These are phyloP conservation scores for Drosophila equinoxialis DNA, from an alignment of 1,140 invertebrate genomes.

Conservation along the genomic window DNA sequence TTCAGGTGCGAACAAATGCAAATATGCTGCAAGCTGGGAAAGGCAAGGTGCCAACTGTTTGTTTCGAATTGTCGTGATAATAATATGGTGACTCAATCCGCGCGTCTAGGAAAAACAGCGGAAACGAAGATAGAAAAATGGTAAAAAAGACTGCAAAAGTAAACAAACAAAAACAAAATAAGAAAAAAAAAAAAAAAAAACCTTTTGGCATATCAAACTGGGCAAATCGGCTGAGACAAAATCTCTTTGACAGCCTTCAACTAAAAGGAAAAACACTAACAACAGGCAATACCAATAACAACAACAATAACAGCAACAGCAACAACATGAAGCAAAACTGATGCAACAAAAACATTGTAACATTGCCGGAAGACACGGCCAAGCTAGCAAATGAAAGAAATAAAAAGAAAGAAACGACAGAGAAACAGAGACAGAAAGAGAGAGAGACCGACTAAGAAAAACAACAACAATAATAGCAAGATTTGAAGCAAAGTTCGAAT, in stretches of 20 bases:
- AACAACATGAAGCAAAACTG: constrained; percentile 45
- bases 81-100: constrained; percentile 46
- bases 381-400: constrained; percentile 33
- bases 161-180: constrained; percentile 27
- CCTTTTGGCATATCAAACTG: constrained; percentile 59
- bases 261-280: constrained; percentile 45
- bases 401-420: constrained; percentile 11
- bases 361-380: constrained; percentile 72
- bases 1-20: constrained; percentile 54
- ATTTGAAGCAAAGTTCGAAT: constrained; percentile 61
- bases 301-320: constrained; percentile 41
- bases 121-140: constrained; percentile 30
- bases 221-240: constrained; percentile 53
- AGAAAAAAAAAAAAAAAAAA: constrained; percentile 26
- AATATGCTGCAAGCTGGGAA: constrained; percentile 29
- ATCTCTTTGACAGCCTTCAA: constrained; percentile 60
- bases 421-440: background rate
- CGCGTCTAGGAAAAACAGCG: constrained; percentile 21
- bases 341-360: constrained; percentile 75
- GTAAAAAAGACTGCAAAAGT: constrained; percentile 3
- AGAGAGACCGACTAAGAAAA: background rate
- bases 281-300: constrained; percentile 31
- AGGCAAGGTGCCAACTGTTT: constrained; percentile 49
- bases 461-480: constrained; percentile 43
- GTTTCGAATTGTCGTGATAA: constrained; percentile 46